Evolutionary conservation across 2,888 invertebrate genomes (phyloP).

Genomic region (Hypselothyrea guttata): DNA sequence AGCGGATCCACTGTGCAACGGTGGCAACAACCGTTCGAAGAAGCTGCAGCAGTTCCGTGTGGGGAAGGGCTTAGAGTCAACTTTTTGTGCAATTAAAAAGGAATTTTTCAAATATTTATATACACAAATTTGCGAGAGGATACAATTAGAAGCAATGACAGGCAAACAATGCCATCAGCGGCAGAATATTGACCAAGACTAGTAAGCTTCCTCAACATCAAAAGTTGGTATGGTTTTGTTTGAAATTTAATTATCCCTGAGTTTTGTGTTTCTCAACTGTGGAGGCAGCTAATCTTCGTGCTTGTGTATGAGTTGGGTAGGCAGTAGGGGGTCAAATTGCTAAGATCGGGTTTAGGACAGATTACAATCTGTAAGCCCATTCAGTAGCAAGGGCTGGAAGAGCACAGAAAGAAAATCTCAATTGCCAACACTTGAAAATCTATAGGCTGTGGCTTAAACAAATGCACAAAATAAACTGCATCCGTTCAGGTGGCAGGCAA

Average conservation of each 20-base stretch:
- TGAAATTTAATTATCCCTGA: slow-evolving; percentile 40
- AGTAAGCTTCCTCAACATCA: slow-evolving; percentile 48
- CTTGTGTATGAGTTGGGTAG: slow-evolving; percentile 25
- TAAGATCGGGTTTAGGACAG: slow-evolving; percentile 10
- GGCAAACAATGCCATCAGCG: slow-evolving; percentile 35
- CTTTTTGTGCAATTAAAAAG: slow-evolving; percentile 69
- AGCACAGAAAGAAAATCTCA: slow-evolving; percentile 3
- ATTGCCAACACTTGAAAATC: slow-evolving; percentile 17
- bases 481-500: slow-evolving; percentile 37
- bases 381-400: background rate
- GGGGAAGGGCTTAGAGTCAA: slow-evolving; percentile 56
- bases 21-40: slow-evolving; percentile 36
- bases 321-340: slow-evolving; percentile 15
- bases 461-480: slow-evolving; percentile 9
- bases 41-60: slow-evolving; percentile 30
- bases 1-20: too few species aligned
- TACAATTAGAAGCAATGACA: slow-evolving; percentile 30
- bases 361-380: slow-evolving; percentile 1
- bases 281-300: slow-evolving; percentile 4
- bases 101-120: slow-evolving; percentile 73
- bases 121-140: slow-evolving; percentile 36
- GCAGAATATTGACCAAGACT: slow-evolving; percentile 28
- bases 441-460: slow-evolving; percentile 12
- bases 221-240: slow-evolving; percentile 28
- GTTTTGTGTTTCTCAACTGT: slow-evolving; percentile 3